Conservation (phyloP, 2,113 vertebrate genomes). For the Struthidea cinerea region DNA sequence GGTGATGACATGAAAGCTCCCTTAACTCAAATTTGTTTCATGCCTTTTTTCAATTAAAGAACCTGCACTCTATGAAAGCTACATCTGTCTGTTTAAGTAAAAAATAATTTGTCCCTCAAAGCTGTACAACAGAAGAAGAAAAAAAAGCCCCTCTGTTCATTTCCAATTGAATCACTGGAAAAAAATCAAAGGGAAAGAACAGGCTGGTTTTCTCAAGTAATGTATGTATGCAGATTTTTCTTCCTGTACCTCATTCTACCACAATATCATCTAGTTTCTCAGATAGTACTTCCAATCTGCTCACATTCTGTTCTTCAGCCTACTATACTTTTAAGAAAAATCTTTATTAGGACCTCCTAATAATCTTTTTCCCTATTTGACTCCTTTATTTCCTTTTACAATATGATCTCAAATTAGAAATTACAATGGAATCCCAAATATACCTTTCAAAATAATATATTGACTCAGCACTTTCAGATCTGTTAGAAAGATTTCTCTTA, state of each 20-base stretch:
- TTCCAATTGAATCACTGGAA: not conserved
- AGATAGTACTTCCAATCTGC: not conserved
- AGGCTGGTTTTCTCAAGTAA: not conserved
- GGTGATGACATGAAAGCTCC: not conserved
- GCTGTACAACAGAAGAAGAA: not conserved
- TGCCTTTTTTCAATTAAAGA: not conserved
- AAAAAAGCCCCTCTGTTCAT: not conserved
- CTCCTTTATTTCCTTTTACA: not conserved
- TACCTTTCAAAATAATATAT: not conserved
- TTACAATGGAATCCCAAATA: not conserved
- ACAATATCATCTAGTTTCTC: not conserved
- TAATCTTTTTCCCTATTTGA: not conserved
- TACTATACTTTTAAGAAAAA: not conserved
- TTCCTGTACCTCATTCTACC: not conserved
- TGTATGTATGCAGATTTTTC: not conserved
- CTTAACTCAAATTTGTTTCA: not conserved
- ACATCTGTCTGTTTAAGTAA: not conserved
- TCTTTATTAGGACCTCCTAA: not conserved
- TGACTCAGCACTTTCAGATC: not conserved
- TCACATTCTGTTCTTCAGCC: not conserved
- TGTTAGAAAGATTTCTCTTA: not conserved
- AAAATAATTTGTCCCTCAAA: constrained; percentile 25
- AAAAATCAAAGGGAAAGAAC: not conserved
- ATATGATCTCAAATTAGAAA: not conserved
- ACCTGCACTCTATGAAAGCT: not conserved